These are phyloP conservation scores for Malachius bipustulatus DNA, from an alignment of 2,888 invertebrate genomes.

Conservation along the genomic window DNA sequence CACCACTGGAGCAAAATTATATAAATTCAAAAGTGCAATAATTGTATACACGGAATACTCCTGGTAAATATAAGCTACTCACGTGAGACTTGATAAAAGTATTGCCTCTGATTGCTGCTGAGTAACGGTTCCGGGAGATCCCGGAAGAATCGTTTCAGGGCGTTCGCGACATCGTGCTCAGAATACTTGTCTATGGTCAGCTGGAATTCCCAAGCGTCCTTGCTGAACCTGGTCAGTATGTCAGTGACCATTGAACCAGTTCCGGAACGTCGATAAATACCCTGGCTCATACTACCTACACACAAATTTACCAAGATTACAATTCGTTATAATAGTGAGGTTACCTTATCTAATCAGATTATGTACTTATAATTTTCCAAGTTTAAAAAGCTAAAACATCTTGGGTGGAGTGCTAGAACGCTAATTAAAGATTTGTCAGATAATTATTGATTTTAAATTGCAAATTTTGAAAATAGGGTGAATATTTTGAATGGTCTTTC, in stretches of 20 bases:
- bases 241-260: conserved; percentile 61
- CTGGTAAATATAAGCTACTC: too few relatives aligned
- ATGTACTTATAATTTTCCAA: too few relatives aligned
- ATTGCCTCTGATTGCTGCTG: conserved; percentile 55
- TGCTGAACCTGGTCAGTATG: conserved; percentile 60
- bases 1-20: conserved; percentile 31
- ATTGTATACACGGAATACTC: conserved; percentile 3
- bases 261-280: conserved; percentile 79
- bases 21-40: conserved; percentile 7
- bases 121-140: conserved; percentile 76
- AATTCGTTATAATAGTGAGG: too few relatives aligned
- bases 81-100: conserved; percentile 58
- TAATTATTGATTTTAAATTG: too few relatives aligned
- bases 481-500: too few relatives aligned
- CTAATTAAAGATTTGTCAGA: too few relatives aligned
- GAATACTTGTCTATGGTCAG: conserved; percentile 62
- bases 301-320: neutral
- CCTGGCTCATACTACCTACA: conserved; percentile 68
- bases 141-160: conserved; percentile 79
- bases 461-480: too few relatives aligned
- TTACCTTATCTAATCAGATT: too few relatives aligned
- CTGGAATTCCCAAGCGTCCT: conserved; percentile 77
- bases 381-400: too few relatives aligned
- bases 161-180: conserved; percentile 82
- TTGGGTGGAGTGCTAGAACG: too few relatives aligned